Conservation (phyloP, 2,888 invertebrate species). For the Reticulitermes lucifugus region DNA sequence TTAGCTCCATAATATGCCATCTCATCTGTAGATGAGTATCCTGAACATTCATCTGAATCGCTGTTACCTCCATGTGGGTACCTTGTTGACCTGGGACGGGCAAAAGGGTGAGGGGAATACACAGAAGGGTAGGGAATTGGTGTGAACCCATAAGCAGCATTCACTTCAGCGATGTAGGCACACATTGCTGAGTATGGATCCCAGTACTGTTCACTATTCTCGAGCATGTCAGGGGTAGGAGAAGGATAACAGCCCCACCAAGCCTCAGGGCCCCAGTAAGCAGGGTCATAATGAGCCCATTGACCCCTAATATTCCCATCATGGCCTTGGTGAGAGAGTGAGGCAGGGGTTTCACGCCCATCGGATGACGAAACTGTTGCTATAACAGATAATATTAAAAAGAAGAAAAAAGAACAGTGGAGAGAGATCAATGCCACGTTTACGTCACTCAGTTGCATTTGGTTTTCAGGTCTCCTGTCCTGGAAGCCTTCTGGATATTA, state of each 20-base stretch:
- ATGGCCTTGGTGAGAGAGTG: slow-evolving; percentile 47
- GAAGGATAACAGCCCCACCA: slow-evolving; percentile 52
- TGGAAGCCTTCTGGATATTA: background rate
- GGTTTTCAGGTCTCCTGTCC: background rate
- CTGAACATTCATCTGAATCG: slow-evolving; percentile 56
- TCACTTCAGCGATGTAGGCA: slow-evolving; percentile 57
- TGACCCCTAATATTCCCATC: slow-evolving; percentile 38
- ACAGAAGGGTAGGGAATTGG: slow-evolving; percentile 51
- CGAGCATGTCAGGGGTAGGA: slow-evolving; percentile 46
- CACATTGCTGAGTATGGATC: slow-evolving; percentile 57
- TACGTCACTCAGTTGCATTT: background rate
- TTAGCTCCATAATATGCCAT: slow-evolving; percentile 59
- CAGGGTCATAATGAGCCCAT: slow-evolving; percentile 46
- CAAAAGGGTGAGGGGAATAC: slow-evolving; percentile 55
- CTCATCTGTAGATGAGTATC: slow-evolving; percentile 65
- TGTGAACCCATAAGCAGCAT: slow-evolving; percentile 55
- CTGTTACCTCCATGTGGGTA: slow-evolving; percentile 53
- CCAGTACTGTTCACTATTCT: slow-evolving; percentile 56
- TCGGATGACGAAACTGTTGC: slow-evolving; percentile 45
- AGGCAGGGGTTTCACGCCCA: slow-evolving; percentile 49
- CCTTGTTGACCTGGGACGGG: slow-evolving; percentile 56
- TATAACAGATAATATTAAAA: slow-evolving; percentile 52
- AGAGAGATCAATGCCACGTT: slow-evolving; percentile 17
- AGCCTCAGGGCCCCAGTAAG: slow-evolving; percentile 50
- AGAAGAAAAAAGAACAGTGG: slow-evolving; percentile 13